A percentile compares a stretch with the other conserved stretches of the same genome.
phyloP scores from a whole-genome alignment of 2,113 vertebrate genomes.

The Odobenus rosmarus region DNA sequence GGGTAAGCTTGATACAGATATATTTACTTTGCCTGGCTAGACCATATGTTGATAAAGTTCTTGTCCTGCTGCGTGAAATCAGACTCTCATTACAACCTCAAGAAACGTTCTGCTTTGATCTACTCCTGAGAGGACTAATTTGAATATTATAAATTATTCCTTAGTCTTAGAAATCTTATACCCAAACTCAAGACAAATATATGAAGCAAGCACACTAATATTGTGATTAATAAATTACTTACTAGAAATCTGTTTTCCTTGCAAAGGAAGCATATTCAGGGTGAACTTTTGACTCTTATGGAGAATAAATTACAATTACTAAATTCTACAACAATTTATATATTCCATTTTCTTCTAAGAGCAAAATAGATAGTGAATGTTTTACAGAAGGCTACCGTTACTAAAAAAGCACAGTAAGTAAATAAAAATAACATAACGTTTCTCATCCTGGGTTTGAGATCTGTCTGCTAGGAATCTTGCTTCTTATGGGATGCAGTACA shows the following conservation, averaged over 20 bases:
- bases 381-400: slow-evolving; percentile 33
- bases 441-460: slow-evolving; percentile 28
- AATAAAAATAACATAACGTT: slow-evolving; percentile 25
- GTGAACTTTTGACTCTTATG: background rate
- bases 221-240: slow-evolving; percentile 36
- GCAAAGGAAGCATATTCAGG: slow-evolving; percentile 4
- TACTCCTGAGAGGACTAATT: slow-evolving; percentile 1
- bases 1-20: background rate
- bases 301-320: slow-evolving; percentile 22
- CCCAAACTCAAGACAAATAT: background rate
- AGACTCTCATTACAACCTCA: background rate
- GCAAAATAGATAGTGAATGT: background rate
- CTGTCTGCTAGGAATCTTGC: background rate
- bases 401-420: slow-evolving; percentile 43
- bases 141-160: slow-evolving; percentile 30
- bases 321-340: slow-evolving; percentile 37
- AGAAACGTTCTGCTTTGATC: slow-evolving; percentile 22
- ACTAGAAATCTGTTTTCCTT: slow-evolving; percentile 30
- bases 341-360: slow-evolving; percentile 35
- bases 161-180: slow-evolving; percentile 23
- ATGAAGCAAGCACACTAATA: background rate
- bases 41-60: background rate
- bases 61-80: background rate
- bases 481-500: slow-evolving; percentile 18
- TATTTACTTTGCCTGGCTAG: background rate